Percentiles rank a stretch among this genome's conserved stretches.
Conservation (phyloP, 1,140 invertebrate genomes). For the Drosophila insularis region DNA sequence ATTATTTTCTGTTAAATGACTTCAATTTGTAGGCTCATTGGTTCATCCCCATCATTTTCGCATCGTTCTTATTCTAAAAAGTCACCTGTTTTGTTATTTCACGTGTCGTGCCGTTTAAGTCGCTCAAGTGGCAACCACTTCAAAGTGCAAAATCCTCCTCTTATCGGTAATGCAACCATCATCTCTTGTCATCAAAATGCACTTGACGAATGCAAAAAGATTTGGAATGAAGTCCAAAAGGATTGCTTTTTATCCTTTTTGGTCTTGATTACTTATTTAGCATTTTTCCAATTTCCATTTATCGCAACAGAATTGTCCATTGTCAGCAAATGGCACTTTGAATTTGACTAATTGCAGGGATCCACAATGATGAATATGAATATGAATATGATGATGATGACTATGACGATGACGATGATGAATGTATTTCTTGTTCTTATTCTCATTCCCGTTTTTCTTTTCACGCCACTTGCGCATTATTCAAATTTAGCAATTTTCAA, state of each 20-base stretch:
- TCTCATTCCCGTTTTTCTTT: constrained; percentile 46
- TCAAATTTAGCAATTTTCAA: constrained; percentile 79
- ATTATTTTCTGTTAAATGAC: neutral
- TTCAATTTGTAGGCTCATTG: neutral
- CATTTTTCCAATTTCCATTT: constrained; percentile 69
- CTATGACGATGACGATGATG: no score
- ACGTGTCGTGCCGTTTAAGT: constrained; percentile 50
- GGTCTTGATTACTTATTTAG: constrained; percentile 77
- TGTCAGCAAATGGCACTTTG: constrained; percentile 43
- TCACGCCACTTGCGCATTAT: constrained; percentile 80
- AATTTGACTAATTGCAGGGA: constrained; percentile 60
- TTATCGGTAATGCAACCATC: constrained; percentile 5
- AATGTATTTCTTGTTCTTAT: constrained; percentile 39
- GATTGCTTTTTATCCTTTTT: constrained; percentile 7
- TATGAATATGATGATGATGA: constrained; percentile 39
- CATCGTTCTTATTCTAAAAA: constrained; percentile 17
- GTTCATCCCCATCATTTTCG: constrained; percentile 22
- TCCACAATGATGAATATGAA: constrained; percentile 33
- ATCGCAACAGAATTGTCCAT: constrained; percentile 48
- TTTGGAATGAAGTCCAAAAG: neutral
- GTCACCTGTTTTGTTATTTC: constrained; percentile 2
- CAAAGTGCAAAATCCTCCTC: constrained; percentile 54
- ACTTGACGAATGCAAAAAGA: neutral
- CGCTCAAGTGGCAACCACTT: constrained; percentile 46
- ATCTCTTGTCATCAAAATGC: neutral